These are phyloP conservation scores for Pagetopsis macropterus DNA, from an alignment of 2,797 vertebrate species.

Conservation along the genomic window DNA sequence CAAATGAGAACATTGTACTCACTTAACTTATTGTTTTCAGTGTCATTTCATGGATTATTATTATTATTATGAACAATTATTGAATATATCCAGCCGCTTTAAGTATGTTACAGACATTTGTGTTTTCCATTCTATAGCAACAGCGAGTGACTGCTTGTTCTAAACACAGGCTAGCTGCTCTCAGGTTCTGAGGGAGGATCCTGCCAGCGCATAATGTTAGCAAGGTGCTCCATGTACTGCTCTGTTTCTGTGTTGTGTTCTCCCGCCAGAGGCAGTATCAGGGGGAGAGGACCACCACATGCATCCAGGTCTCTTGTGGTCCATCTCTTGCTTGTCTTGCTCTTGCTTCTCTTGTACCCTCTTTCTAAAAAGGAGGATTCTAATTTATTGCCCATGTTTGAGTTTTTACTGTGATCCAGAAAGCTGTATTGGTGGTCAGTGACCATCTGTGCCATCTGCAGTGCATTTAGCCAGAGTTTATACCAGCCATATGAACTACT, in stretches of 20 bases:
- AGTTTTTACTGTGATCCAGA: constrained; percentile 51
- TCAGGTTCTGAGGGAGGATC: constrained; percentile 14
- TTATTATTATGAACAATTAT: neutral
- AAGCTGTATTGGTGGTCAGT: constrained; percentile 55
- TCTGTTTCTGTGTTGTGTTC: constrained; percentile 51
- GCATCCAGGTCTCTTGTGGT: constrained; percentile 30
- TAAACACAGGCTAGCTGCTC: constrained; percentile 35
- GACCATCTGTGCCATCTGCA: constrained; percentile 68
- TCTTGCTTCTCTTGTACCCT: constrained; percentile 57
- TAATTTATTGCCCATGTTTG: constrained; percentile 64
- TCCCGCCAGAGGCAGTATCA: constrained; percentile 46
- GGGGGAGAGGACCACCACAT: constrained; percentile 49
- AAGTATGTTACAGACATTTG: neutral
- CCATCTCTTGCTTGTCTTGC: constrained; percentile 52
- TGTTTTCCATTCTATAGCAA: constrained; percentile 30
- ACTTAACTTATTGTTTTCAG: neutral
- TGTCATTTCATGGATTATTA: neutral
- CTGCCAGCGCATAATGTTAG: constrained; percentile 58
- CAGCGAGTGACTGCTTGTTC: constrained; percentile 19
- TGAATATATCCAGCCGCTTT: neutral
- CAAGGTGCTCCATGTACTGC: constrained; percentile 52
- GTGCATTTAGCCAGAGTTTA: constrained; percentile 70
- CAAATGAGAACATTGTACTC: neutral
- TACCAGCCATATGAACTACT: constrained; percentile 60
- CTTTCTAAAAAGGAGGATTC: constrained; percentile 60